Evolutionary conservation across 2,888 invertebrate genomes (phyloP).

Genomic region (Cryptocephalus primarius): DNA sequence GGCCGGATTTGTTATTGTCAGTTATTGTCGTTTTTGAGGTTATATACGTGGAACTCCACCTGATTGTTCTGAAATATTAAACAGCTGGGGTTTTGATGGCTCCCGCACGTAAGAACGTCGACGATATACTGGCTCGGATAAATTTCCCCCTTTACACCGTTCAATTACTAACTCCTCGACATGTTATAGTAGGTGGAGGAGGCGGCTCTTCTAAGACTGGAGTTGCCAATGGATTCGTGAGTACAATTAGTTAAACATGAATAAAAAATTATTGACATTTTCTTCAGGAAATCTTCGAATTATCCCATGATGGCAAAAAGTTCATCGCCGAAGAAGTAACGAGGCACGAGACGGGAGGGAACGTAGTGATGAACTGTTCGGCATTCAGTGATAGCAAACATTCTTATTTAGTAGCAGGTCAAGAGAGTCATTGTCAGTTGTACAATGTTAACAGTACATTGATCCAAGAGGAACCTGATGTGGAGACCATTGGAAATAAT

Average conservation of each 20-base stretch:
- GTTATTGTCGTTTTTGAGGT: conserved; percentile 17
- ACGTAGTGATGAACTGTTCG: conserved; percentile 87
- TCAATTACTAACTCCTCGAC: conserved; percentile 81
- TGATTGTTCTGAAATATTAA: not conserved
- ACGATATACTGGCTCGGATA: conserved; percentile 72
- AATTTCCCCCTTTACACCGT: conserved; percentile 91
- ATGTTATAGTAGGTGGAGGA: conserved; percentile 93
- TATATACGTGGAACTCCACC: conserved; percentile 28
- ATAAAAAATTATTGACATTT: not conserved
- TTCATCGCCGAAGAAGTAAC: conserved; percentile 82
- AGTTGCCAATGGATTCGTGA: conserved; percentile 93
- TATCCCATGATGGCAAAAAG: conserved; percentile 72
- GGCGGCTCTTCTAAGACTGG: conserved; percentile 97
- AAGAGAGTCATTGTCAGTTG: conserved; percentile 83
- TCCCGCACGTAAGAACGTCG: conserved; percentile 46
- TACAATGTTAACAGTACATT: conserved; percentile 54
- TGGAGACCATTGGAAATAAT: conserved; percentile 35
- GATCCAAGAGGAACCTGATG: conserved; percentile 33
- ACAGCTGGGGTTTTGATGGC: conserved; percentile 41
- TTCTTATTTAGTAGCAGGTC: conserved; percentile 77
- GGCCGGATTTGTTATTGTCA: not conserved
- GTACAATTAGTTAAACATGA: conserved; percentile 24
- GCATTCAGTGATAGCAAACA: conserved; percentile 61
- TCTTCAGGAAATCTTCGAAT: conserved; percentile 82
- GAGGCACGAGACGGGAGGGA: conserved; percentile 78